Evolutionary conservation across 1,140 invertebrate genomes (phyloP), one percentile per base, ranked within the genome.

Genomic region (Lepidostoma basale): DNA sequence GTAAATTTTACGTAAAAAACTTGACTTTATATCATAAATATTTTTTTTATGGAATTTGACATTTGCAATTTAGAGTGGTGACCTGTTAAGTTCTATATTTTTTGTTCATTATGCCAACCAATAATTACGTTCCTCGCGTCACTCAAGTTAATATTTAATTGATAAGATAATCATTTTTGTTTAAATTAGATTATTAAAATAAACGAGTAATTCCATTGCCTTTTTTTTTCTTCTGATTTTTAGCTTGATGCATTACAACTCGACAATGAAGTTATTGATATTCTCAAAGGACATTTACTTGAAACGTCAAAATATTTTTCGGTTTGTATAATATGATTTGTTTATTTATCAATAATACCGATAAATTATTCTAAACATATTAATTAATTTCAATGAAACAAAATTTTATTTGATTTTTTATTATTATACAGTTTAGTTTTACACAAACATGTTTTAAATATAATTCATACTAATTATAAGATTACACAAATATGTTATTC

Each of bases 191-290:
- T n/a, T 8, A 36, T 36, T 36, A 36, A 36, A 36, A 36, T 36
- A 8, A n/a, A 8, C n/a, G 6, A 36, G 6, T 45, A 45, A 45
- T 45, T n/a, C 12, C n/a, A 39, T 42, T 16, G 3, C 4, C 20
- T 0, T 18, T 62, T 5, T 25, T 49, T 40, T 67, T 54, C 20
- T 16, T 4, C n/a, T n/a, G n/a, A n/a, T 10, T 62, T 70, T 30
- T 33, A 73, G 70, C 49, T 73, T 14, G 70, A 73, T 63, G 70
- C 70, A 25, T 14, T 67, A n/a, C 70, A 73, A 60, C 28, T 73
- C 8, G 70, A 73, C 28, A 58, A 73, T 30, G 70, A 73, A 67
- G 67, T 73, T 9, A 30, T 73, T 16, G 52, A 62, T 44, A 63
- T 73, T 42, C 64, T 73, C 0, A 73, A 73, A 67, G 54, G 42